Conservation (phyloP, 2,797 vertebrate genomes). For the Paramormyrops hopkinsi region DNA sequence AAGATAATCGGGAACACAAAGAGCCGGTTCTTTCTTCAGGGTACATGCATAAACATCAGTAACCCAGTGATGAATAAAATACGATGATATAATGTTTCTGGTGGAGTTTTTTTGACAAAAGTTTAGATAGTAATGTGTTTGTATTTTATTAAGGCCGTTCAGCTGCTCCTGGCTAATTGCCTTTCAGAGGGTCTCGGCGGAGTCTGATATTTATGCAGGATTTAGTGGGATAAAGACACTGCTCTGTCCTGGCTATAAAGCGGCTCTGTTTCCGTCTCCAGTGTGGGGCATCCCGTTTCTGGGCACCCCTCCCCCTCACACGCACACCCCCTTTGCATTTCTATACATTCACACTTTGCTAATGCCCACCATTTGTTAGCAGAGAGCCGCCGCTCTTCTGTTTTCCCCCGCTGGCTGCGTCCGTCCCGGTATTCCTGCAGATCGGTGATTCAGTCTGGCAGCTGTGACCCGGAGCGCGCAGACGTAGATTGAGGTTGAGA, state of each 20-base stretch:
- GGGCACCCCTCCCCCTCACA: background rate
- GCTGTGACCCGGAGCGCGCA: background rate
- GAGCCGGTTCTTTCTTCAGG: background rate
- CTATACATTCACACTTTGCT: background rate
- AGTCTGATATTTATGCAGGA: constrained; percentile 6
- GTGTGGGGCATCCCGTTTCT: background rate
- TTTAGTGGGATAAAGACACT: background rate
- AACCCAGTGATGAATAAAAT: background rate
- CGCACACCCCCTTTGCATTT: background rate
- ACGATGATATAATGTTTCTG: background rate
- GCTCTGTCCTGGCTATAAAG: background rate
- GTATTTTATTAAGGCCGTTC: background rate
- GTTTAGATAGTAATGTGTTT: background rate
- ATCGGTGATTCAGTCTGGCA: background rate
- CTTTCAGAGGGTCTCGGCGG: background rate
- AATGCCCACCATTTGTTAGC: background rate
- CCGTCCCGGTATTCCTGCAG: background rate
- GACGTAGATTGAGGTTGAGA: background rate
- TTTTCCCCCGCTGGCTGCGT: background rate
- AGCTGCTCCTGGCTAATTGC: background rate
- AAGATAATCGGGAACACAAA: background rate
- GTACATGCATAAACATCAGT: background rate
- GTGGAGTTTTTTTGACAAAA: background rate
- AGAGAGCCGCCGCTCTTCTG: background rate
- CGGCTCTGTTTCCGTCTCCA: background rate